Evolutionary conservation across 2,888 invertebrate genomes (phyloP).

Genomic region (Helicoverpa assulta): DNA sequence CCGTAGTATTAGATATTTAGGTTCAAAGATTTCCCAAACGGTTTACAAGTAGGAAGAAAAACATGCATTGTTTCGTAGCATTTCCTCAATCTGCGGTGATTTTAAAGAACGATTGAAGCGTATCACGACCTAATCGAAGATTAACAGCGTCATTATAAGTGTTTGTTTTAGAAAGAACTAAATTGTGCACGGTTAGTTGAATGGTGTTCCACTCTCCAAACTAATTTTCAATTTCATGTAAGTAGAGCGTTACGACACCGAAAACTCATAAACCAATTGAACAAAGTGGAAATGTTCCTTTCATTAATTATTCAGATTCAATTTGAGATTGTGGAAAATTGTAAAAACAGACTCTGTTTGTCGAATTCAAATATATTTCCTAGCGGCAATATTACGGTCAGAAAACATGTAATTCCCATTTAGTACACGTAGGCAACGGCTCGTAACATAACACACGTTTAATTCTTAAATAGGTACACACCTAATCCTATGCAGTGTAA

Average conservation of each 20-base stretch:
- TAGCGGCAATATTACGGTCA: conserved; percentile 32
- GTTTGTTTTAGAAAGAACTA: not conserved
- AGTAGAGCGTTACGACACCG: conserved; percentile 3
- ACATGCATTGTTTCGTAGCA: conserved; percentile 26
- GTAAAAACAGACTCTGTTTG: conserved; percentile 19
- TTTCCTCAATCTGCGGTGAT: conserved; percentile 13
- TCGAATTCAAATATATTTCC: conserved; percentile 30
- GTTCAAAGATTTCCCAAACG: conserved; percentile 48
- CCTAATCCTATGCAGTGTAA: conserved; percentile 59
- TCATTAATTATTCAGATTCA: conserved; percentile 24
- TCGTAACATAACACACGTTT: conserved; percentile 60
- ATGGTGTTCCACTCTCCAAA: not conserved
- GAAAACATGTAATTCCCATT: conserved; percentile 43
- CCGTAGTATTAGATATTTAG: conserved; percentile 49
- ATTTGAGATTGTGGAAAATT: conserved; percentile 27
- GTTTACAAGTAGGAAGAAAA: conserved; percentile 33
- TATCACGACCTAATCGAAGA: not conserved
- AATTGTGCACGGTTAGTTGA: conserved; percentile 1
- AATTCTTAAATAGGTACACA: conserved; percentile 62
- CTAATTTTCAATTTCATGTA: conserved; percentile 4
- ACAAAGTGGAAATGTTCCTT: conserved; percentile 22
- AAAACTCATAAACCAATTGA: conserved; percentile 16
- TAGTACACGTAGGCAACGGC: conserved; percentile 54
- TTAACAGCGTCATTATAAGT: conserved; percentile 3
- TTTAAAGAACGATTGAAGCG: conserved; percentile 10